Conservation (phyloP, 2,888 invertebrate genomes). For the Glaucopsyche alexis region DNA sequence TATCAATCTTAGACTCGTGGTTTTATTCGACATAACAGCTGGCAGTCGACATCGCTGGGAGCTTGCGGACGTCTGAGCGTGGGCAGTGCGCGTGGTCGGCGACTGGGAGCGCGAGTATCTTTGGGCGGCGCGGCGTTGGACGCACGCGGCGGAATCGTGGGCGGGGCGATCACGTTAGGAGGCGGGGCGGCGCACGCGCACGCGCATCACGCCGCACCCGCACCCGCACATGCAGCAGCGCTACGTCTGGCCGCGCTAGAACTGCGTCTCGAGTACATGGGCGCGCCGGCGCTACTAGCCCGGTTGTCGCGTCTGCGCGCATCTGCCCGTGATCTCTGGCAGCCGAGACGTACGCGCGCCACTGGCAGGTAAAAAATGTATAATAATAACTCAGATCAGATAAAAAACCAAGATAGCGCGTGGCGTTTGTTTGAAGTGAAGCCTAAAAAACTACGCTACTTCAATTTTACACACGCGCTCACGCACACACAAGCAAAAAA, state of each 20-base stretch:
- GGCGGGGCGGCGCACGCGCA: slow-evolving; percentile 86
- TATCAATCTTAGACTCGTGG: background rate
- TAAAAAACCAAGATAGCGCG: no score
- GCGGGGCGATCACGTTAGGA: slow-evolving; percentile 96
- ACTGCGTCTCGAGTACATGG: slow-evolving; percentile 98
- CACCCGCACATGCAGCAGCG: slow-evolving; percentile 93
- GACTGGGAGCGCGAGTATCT: slow-evolving; percentile 93
- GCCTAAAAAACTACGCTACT: no score
- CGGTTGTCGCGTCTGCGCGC: slow-evolving; percentile 91
- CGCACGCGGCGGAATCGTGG: slow-evolving; percentile 98
- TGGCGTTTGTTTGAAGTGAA: no score
- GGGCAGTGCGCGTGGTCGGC: slow-evolving; percentile 96
- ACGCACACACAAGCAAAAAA: no score
- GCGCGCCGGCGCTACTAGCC: slow-evolving; percentile 95
- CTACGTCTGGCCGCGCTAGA: slow-evolving; percentile 91
- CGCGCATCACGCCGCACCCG: slow-evolving; percentile 89
- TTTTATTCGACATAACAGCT: slow-evolving; percentile 70
- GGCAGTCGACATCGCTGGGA: slow-evolving; percentile 95
- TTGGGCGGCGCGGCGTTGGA: slow-evolving; percentile 94
- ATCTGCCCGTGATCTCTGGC: slow-evolving; percentile 92
- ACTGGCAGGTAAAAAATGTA: slow-evolving; percentile 35
- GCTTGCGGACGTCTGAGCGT: slow-evolving; percentile 95
- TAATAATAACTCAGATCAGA: no score
- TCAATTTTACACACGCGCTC: no score
- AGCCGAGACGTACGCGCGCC: slow-evolving; percentile 44